phyloP scores from a whole-genome alignment of 2,888 invertebrate genomes.

The Campaea margaritaria region DNA sequence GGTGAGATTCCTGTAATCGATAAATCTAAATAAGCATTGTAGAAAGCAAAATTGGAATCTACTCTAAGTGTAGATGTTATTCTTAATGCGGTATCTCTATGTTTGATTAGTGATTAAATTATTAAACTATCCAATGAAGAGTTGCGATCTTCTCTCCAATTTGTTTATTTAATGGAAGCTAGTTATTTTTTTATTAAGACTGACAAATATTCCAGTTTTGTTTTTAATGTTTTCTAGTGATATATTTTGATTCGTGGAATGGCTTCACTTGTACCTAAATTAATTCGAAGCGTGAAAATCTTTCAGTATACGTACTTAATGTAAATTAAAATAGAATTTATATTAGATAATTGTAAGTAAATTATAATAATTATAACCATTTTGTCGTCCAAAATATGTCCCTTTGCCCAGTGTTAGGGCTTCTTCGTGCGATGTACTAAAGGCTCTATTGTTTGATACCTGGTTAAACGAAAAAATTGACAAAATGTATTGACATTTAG shows the following conservation, averaged over 20 bases:
- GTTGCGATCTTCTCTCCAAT: constrained; percentile 49
- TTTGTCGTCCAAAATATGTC: constrained; percentile 71
- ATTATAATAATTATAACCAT: constrained; percentile 74
- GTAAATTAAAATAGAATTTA: constrained; percentile 84
- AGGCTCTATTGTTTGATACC: constrained; percentile 16
- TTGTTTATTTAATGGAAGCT: constrained; percentile 60
- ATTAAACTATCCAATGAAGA: constrained; percentile 50
- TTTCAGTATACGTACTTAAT: constrained; percentile 86
- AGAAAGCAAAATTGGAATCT: constrained; percentile 79
- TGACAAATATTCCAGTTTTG: constrained; percentile 81
- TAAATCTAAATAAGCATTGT: constrained; percentile 72
- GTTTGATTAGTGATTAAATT: constrained; percentile 77
- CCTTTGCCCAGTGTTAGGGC: constrained; percentile 59
- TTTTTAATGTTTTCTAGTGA: constrained; percentile 65
- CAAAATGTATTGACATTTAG: neutral
- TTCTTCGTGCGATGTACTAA: constrained; percentile 64
- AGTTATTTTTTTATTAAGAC: constrained; percentile 80
- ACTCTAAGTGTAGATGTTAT: constrained; percentile 76
- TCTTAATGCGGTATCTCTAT: constrained; percentile 71
- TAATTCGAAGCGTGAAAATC: constrained; percentile 80
- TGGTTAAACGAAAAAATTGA: neutral
- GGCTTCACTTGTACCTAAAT: constrained; percentile 74
- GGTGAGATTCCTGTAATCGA: constrained; percentile 84
- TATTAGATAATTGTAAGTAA: constrained; percentile 84
- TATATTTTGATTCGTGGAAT: constrained; percentile 56